phyloP scores from a whole-genome alignment of 2,113 vertebrate species.

The Protobothrops mucrosquamatus region DNA sequence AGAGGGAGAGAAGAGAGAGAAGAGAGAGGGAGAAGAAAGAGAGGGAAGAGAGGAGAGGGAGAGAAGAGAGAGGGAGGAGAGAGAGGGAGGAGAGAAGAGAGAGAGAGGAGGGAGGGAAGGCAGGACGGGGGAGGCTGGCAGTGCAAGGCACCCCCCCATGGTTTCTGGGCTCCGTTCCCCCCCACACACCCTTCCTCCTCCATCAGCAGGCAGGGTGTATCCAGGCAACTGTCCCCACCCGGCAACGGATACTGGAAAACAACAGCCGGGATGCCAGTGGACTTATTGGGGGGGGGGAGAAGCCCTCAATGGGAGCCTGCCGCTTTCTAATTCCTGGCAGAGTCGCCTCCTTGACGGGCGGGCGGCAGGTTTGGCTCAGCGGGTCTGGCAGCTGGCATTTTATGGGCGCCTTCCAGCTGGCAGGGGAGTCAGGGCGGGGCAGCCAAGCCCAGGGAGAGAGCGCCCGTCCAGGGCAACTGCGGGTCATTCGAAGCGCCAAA shows the following conservation, averaged over 20 bases:
- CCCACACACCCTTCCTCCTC: conserved; percentile 18
- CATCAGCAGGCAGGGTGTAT: conserved; percentile 35
- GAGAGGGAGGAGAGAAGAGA: too few relatives aligned
- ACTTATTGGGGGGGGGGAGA: not conserved
- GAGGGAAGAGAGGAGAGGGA: too few relatives aligned
- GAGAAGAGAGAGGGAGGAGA: too few relatives aligned
- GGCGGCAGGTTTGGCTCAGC: not conserved
- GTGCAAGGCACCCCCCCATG: not conserved
- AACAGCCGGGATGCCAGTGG: not conserved
- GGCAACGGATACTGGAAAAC: conserved; percentile 5
- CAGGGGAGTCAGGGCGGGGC: too few relatives aligned
- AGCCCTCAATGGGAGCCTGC: not conserved
- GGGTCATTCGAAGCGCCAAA: not conserved
- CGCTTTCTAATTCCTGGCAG: not conserved
- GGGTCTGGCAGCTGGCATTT: not conserved
- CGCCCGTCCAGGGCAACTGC: not conserved
- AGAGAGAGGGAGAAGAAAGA: too few relatives aligned
- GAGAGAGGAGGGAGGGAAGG: too few relatives aligned
- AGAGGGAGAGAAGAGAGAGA: too few relatives aligned
- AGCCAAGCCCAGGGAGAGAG: not conserved
- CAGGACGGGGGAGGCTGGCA: not conserved
- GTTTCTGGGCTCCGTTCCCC: not conserved
- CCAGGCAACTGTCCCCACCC: conserved; percentile 57
- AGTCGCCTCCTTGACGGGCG: not conserved
- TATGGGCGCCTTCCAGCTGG: not conserved